A percentile compares a stretch with the other conserved stretches of the same genome.
Evolutionary conservation across 2,888 invertebrate species (phyloP).

Genomic region (Xestia ashworthii): DNA sequence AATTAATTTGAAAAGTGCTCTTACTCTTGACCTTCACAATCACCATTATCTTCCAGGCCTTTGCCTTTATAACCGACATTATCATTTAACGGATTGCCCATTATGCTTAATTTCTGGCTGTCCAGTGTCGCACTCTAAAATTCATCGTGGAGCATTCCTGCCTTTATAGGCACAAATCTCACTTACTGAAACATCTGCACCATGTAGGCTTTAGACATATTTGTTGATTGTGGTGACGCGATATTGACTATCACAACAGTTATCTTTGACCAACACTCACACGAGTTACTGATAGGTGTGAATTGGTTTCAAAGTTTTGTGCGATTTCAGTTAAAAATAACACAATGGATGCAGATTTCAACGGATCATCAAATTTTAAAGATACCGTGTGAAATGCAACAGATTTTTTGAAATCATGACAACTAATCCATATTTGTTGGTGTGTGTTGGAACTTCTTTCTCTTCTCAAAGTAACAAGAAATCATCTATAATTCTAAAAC

Average conservation of each 20-base stretch:
- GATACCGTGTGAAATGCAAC: background rate
- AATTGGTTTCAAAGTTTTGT: background rate
- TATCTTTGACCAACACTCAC: conserved; percentile 19
- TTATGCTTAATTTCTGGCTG: background rate
- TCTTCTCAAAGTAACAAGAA: background rate
- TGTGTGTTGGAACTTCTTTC: background rate
- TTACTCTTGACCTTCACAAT: conserved; percentile 10
- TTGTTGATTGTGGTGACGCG: conserved; percentile 6
- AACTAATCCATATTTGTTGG: background rate
- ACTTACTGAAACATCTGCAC: background rate
- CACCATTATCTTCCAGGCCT: background rate
- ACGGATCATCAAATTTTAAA: background rate
- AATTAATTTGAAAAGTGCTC: conserved; percentile 7
- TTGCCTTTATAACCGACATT: background rate
- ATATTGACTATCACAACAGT: conserved; percentile 23
- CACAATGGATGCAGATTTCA: background rate
- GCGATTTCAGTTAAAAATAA: conserved; percentile 2
- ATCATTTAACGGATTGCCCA: background rate
- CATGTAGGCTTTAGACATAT: background rate
- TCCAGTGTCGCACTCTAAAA: background rate
- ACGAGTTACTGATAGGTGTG: background rate
- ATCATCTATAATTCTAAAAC: background rate
- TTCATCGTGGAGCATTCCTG: background rate
- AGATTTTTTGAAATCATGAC: conserved; percentile 3
- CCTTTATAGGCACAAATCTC: background rate